Evolutionary conservation across 1,140 invertebrate genomes (phyloP), one percentile per base, ranked within the genome.

Genomic region (Micrasema minimum): DNA sequence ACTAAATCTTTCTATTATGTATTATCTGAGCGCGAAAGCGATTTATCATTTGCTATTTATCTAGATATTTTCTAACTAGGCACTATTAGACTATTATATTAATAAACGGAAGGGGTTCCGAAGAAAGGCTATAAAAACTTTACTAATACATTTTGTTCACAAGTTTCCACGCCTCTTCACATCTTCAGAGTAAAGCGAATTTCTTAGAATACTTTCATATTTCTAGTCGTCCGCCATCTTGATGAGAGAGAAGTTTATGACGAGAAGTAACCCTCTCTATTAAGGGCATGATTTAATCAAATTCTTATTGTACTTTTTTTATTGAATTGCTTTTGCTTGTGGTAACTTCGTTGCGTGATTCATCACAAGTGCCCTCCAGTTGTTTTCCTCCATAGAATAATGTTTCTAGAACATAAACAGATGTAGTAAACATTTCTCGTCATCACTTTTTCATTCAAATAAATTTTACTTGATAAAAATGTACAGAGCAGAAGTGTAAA

Each of bases 231-330:
- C 37, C n/a, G 22, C 35, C 55, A 59, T 41, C 35, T 59, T 59
- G 55, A 59, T 59, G 55, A 59, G 35, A 59, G 18, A 41, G 37
- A 59, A 64, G 18, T 64, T 45, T 64, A 31, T 64, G 43, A 46
- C 11, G 59, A 46, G 43, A 35, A 31, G 43, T 64, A 64, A 64
- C 59, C 59, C 59, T 64, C 59, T 66, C 64, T 16, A 66, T 48
- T 51, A 51, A 66, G 55, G 53, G 66, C 22, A 61, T 61, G 66
- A 69, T 69, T 69, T 69, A 69, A 69, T 69, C 66, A 69, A 69
- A 61, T 48, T 61, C 53, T 69, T 61, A 61, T 69, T 69, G 53
- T 69, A 61, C 45, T 69, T 61, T 69, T 53, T 69, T 61, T 61
- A 61, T 69, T 69, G 53, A 61, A 61, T 69, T 37, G 55, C 50